These are phyloP conservation scores for Drosophila gunungcola DNA, from an alignment of 1,140 invertebrate genomes.

Conservation along the genomic window DNA sequence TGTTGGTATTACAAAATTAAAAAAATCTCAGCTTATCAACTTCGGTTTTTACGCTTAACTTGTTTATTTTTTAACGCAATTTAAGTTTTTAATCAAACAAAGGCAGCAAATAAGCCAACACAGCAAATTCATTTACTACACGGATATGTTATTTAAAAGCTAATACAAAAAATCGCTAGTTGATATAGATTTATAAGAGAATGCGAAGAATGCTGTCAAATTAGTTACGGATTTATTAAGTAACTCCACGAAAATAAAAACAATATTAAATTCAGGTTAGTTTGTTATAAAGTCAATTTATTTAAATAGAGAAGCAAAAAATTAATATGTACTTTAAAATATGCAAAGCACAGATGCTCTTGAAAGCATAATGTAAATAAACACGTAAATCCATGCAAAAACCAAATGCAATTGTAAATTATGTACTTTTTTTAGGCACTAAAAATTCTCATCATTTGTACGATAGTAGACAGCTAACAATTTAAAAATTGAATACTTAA, in stretches of 20 bases:
- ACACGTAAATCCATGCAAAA: slow-evolving; percentile 39
- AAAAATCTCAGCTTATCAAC: too few relatives aligned
- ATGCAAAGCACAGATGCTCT: slow-evolving; percentile 15
- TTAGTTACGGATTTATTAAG: too few relatives aligned
- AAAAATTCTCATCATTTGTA: slow-evolving; percentile 43
- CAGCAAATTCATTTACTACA: too few relatives aligned
- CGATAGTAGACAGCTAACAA: slow-evolving; percentile 19
- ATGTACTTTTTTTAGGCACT: slow-evolving; percentile 68
- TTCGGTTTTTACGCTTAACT: too few relatives aligned
- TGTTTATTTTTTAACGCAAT: too few relatives aligned
- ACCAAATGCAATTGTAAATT: slow-evolving; percentile 69
- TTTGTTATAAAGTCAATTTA: slow-evolving; percentile 37
- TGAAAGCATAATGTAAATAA: slow-evolving; percentile 23
- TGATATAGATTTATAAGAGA: too few relatives aligned
- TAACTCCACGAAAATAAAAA: background rate
- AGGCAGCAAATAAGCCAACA: too few relatives aligned
- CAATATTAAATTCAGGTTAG: slow-evolving; percentile 31
- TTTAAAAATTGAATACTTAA: slow-evolving; percentile 19
- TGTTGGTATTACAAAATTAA: too few relatives aligned
- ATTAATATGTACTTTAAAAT: slow-evolving; percentile 49
- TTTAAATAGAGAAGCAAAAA: slow-evolving; percentile 35
- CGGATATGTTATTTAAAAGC: too few relatives aligned
- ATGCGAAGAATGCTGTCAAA: too few relatives aligned
- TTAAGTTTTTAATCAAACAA: too few relatives aligned
- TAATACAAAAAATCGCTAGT: too few relatives aligned